Base-by-base conservation (phyloP, 2,113 vertebrate species). In the Hassar affinis region DNA sequence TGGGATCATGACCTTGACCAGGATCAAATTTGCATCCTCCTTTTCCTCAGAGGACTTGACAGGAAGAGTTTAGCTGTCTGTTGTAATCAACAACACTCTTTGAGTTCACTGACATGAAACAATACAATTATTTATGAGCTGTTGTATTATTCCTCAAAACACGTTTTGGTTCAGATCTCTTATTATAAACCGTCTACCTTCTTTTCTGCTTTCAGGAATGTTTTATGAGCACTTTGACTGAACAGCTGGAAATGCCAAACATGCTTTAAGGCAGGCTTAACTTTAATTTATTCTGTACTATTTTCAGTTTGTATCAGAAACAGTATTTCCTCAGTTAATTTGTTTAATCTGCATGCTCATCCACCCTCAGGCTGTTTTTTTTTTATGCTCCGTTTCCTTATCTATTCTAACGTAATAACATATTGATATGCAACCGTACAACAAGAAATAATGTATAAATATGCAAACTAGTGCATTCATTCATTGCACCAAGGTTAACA, bases 221-320 rank as follows among this genome's bases (percentile, higher is more conserved):
- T 54, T 18, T 76, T 76, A 15, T 33, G 18, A 22, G 22, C 1
- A 0, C 15, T 76, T 45, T 20, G 1, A 42, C 10, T 14, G 4
- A 25, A 71, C 14, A 45, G 68, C 68, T 51, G 17, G 47, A 75
- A 52, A 76, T 76, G 27, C 8, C 1, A 33, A 54, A 54, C 9
- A 35, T 35, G 30, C 49, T 54, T 76, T 54, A 54, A 76, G 74
- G 27, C 51, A 76, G 51, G 30, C 51, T 35, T 76, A 52, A 22
- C 74, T 54, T 54, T 76, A 76, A 22, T 76, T 35, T 35, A 20
- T 54, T 76, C 22, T 33, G 30, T 49, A 27, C 69, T 49, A 72
- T 49, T 72, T 72, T 49, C 11, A 49, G 69, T 17, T 72, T 72
- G 22, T 49, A 72, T 72, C 45, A 72, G 69, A n/a, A 72, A 49